Conservation (phyloP, 1,140 invertebrate genomes). For the Chlorops oryzae region DNA sequence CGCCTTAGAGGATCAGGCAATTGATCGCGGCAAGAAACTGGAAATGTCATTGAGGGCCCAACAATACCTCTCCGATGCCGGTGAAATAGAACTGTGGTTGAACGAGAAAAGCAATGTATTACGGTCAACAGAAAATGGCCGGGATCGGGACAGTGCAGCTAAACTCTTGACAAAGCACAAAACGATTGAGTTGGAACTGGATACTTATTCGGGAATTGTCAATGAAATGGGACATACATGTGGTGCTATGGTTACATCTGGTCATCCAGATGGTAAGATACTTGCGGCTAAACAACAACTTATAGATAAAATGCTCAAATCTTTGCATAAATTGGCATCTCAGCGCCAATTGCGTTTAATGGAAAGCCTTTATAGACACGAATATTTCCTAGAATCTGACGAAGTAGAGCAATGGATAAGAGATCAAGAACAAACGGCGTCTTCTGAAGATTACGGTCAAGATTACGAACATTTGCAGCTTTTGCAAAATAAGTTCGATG, state of each 20-base stretch:
- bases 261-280: slow-evolving; percentile 73
- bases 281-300: slow-evolving; percentile 72
- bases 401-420: slow-evolving; percentile 93
- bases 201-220: slow-evolving; percentile 88
- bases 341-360: slow-evolving; percentile 77
- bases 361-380: slow-evolving; percentile 86
- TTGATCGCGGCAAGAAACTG: slow-evolving; percentile 67
- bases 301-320: slow-evolving; percentile 71
- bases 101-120: slow-evolving; percentile 78
- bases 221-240: slow-evolving; percentile 87
- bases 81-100: slow-evolving; percentile 90
- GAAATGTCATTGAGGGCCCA: slow-evolving; percentile 83
- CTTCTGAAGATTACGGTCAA: slow-evolving; percentile 92
- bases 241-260: slow-evolving; percentile 65
- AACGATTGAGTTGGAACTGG: slow-evolving; percentile 84
- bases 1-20: slow-evolving; percentile 62
- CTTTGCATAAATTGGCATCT: slow-evolving; percentile 73
- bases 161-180: slow-evolving; percentile 90
- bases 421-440: slow-evolving; percentile 84
- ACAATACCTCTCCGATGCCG: slow-evolving; percentile 83
- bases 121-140: slow-evolving; percentile 74
- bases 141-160: slow-evolving; percentile 81
- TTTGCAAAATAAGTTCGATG: slow-evolving; percentile 89
- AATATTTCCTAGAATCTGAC: slow-evolving; percentile 84
- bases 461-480: slow-evolving; percentile 94